Evolutionary conservation across 2,888 invertebrate genomes (phyloP).

Genomic region (Sicus ferrugineus): DNA sequence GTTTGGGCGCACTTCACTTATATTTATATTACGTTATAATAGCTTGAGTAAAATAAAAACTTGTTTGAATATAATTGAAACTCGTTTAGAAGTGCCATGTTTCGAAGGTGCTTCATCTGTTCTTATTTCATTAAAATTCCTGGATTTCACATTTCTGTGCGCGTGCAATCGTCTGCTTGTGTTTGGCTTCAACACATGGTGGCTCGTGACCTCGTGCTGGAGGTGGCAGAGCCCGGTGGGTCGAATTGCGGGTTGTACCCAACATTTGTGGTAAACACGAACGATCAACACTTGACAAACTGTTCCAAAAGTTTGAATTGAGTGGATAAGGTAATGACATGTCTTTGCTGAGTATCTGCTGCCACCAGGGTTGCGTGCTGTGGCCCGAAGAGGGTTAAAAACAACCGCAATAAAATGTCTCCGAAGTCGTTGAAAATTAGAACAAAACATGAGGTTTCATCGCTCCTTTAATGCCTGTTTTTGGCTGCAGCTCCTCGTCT

Average conservation of each 20-base stretch:
- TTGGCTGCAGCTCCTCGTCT: slow-evolving; percentile 18
- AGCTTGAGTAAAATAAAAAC: no score
- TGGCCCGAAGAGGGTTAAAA: not conserved
- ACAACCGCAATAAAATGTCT: slow-evolving; percentile 21
- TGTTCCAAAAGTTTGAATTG: slow-evolving; percentile 23
- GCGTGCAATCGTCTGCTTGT: not conserved
- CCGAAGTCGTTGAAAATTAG: slow-evolving; percentile 5
- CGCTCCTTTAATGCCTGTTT: slow-evolving; percentile 30
- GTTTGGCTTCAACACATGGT: slow-evolving; percentile 1
- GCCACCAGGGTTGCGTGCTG: not conserved
- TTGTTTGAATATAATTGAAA: no score
- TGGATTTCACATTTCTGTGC: no score
- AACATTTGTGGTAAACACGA: slow-evolving; percentile 13
- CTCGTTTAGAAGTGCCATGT: not conserved
- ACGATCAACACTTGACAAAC: slow-evolving; percentile 25
- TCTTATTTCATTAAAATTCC: not conserved
- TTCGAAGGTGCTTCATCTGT: not conserved
- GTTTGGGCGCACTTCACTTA: no score
- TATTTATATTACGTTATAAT: no score
- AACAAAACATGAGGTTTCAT: slow-evolving; percentile 23
- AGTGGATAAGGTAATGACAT: not conserved
- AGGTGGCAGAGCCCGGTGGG: no score
- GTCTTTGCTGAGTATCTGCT: not conserved
- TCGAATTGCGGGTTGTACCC: not conserved
- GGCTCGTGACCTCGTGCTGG: not conserved